These are phyloP conservation scores for Amphiduros pacificus DNA, from an alignment of 2,888 invertebrate species.

Conservation along the genomic window DNA sequence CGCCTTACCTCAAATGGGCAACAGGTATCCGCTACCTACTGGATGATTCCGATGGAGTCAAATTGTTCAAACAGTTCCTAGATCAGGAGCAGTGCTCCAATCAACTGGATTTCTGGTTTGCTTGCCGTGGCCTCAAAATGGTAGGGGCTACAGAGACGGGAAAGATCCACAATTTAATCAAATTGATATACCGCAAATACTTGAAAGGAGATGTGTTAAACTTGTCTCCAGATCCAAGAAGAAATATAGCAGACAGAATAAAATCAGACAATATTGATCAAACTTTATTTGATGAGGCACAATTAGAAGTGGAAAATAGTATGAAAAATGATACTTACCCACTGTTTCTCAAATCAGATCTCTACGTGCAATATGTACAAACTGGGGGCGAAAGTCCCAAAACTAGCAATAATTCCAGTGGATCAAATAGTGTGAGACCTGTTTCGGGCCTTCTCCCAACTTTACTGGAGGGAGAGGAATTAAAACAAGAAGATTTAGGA, in stretches of 20 bases:
- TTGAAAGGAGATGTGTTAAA: slow-evolving; percentile 73
- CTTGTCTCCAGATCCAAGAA: slow-evolving; percentile 71
- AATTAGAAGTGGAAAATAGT: slow-evolving; percentile 77
- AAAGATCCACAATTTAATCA: slow-evolving; percentile 70
- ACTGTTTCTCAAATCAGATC: slow-evolving; percentile 88
- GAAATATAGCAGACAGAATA: slow-evolving; percentile 66
- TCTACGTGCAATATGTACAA: slow-evolving; percentile 71
- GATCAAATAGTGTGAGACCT: slow-evolving; percentile 29
- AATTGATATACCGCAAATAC: slow-evolving; percentile 64
- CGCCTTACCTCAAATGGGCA: slow-evolving; percentile 88
- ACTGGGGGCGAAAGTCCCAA: slow-evolving; percentile 53
- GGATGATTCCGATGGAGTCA: slow-evolving; percentile 86
- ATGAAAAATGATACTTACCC: slow-evolving; percentile 88
- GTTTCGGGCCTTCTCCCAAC: slow-evolving; percentile 29
- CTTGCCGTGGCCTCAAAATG: slow-evolving; percentile 61
- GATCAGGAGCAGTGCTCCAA: slow-evolving; percentile 52
- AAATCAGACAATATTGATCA: slow-evolving; percentile 66
- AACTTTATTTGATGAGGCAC: slow-evolving; percentile 83
- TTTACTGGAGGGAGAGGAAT: slow-evolving; percentile 27
- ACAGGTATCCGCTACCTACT: slow-evolving; percentile 80
- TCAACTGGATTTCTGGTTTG: slow-evolving; percentile 78
- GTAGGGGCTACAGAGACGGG: slow-evolving; percentile 65
- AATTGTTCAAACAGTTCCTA: slow-evolving; percentile 72
- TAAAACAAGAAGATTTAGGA: slow-evolving; percentile 22
- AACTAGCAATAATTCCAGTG: slow-evolving; percentile 27